Percentiles rank a stretch among this genome's conserved stretches.
These are phyloP conservation scores for Drosophila setosimentum DNA, from an alignment of 2,888 invertebrate species.

Conservation along the genomic window DNA sequence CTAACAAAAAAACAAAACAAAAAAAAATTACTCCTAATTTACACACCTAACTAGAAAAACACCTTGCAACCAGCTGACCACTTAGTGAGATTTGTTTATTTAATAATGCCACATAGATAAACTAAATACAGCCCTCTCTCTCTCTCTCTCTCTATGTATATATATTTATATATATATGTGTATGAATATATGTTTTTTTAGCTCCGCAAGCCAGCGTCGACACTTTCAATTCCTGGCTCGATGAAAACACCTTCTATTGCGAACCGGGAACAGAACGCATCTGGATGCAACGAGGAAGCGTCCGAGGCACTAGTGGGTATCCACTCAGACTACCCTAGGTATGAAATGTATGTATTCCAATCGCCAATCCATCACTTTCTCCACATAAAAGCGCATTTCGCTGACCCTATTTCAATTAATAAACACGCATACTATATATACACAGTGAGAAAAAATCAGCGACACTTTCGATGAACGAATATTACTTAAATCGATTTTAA, in stretches of 20 bases:
- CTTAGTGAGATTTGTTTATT: conserved; percentile 11
- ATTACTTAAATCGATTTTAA: background rate
- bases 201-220: conserved; percentile 99
- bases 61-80: conserved; percentile 21
- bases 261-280: conserved; percentile 87
- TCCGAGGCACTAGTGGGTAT: conserved; percentile 95
- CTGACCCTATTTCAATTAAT: background rate
- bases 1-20: background rate
- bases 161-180: background rate
- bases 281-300: conserved; percentile 91
- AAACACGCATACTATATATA: background rate
- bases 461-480: background rate
- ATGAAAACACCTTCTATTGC: conserved; percentile 90
- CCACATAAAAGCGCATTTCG: conserved; percentile 12
- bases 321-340: conserved; percentile 94
- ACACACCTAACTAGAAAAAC: conserved; percentile 10
- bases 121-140: background rate
- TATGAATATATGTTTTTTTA: conserved; percentile 82
- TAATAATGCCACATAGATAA: conserved; percentile 1
- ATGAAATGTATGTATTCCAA: conserved; percentile 84
- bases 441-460: background rate
- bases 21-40: background rate
- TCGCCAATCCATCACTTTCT: conserved; percentile 33
- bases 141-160: background rate
- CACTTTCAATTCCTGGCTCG: conserved; percentile 97